Conservation (phyloP, 2,888 invertebrate species). For the Frankliniella intonsa region DNA sequence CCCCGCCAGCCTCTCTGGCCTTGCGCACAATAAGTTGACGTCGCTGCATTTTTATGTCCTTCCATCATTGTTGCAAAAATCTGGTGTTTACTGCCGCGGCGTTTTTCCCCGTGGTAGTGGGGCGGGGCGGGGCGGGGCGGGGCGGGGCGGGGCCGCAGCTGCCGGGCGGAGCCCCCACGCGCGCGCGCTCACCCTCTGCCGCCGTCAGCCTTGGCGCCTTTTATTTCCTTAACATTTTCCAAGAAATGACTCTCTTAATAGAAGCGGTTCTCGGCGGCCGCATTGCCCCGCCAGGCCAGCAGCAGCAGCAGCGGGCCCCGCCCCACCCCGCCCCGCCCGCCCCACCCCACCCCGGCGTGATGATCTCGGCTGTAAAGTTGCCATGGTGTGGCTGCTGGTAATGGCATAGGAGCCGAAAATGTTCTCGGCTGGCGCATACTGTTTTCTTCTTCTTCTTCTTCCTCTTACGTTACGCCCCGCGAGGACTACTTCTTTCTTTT, state of each 20-base stretch:
- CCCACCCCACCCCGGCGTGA: neutral
- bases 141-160: neutral
- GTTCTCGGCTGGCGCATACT: neutral
- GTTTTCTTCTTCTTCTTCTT: no score
- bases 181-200: neutral
- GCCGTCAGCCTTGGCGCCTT: neutral
- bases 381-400: neutral
- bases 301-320: neutral
- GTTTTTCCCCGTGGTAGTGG: neutral
- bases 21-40: neutral
- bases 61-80: conserved; percentile 25
- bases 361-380: neutral
- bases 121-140: neutral
- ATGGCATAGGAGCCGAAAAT: neutral
- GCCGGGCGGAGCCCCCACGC: neutral
- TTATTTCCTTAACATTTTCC: conserved; percentile 19
- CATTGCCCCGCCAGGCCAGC: neutral
- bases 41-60: conserved; percentile 22
- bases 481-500: neutral
- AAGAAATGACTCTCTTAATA: conserved; percentile 27
- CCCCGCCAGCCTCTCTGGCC: neutral
- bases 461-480: neutral
- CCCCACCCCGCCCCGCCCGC: neutral
- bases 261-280: neutral
- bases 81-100: conserved; percentile 9